Evolutionary conservation across 2,113 vertebrate species (phyloP).

Genomic region (Heteronetta atricapilla): DNA sequence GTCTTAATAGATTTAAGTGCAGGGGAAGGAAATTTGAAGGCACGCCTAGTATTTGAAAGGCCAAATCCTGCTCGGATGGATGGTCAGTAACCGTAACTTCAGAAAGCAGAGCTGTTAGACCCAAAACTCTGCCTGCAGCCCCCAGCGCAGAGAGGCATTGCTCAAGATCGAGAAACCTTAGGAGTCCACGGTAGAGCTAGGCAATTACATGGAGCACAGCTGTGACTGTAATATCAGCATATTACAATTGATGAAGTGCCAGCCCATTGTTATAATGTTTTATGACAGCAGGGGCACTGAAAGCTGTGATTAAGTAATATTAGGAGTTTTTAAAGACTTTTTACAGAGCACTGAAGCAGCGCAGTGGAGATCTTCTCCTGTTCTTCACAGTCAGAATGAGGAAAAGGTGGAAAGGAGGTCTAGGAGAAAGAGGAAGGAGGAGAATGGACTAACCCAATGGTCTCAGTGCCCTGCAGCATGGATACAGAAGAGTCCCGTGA

Average conservation of each 20-base stretch:
- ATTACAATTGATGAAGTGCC: constrained; percentile 64
- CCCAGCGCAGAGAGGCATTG: background rate
- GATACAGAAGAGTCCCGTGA: background rate
- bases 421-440: background rate
- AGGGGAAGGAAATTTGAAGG: background rate
- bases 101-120: background rate
- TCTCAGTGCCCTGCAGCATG: background rate
- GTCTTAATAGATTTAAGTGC: background rate
- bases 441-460: background rate
- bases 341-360: constrained; percentile 7
- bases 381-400: constrained; percentile 1
- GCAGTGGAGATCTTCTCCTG: constrained; percentile 25
- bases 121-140: background rate
- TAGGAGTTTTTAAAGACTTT: constrained; percentile 40
- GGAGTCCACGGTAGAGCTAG: background rate
- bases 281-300: constrained; percentile 52
- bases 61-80: background rate
- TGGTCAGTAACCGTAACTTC: background rate
- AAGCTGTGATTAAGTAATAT: constrained; percentile 64
- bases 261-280: constrained; percentile 63
- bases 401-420: constrained; percentile 2
- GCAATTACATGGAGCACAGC: constrained; percentile 12
- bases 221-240: constrained; percentile 64
- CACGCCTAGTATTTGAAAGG: background rate
- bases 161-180: constrained; percentile 4